Conservation (phyloP, 2,797 vertebrate genomes). For the Gila robusta region DNA sequence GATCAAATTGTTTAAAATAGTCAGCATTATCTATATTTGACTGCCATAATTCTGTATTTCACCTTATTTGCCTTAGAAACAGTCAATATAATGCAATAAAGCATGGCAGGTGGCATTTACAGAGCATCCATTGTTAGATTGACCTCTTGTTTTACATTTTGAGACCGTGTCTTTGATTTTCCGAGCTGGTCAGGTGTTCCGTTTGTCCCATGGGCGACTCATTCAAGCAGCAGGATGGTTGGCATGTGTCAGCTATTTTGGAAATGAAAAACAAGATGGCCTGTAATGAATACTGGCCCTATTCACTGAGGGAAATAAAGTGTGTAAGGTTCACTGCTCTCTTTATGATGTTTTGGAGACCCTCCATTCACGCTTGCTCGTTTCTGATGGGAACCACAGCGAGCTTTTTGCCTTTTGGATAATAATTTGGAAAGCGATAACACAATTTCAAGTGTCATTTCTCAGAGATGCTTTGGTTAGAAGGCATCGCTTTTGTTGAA, state of each 20-base stretch:
- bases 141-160: conserved; percentile 17
- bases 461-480: not conserved
- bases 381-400: conserved; percentile 6
- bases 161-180: conserved; percentile 24
- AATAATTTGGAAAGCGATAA: conserved; percentile 7
- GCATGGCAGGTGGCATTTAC: not conserved
- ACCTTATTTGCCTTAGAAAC: not conserved
- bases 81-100: not conserved
- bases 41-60: not conserved
- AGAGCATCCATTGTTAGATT: not conserved
- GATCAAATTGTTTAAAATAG: not conserved
- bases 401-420: not conserved
- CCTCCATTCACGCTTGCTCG: conserved; percentile 17
- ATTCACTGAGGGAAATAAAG: conserved; percentile 35
- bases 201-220: conserved; percentile 54
- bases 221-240: conserved; percentile 59
- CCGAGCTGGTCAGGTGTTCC: conserved; percentile 60
- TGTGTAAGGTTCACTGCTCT: conserved; percentile 44
- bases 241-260: conserved; percentile 65
- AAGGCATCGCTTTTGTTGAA: not conserved
- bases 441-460: not conserved
- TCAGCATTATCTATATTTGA: not conserved
- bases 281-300: conserved; percentile 47
- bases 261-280: conserved; percentile 54
- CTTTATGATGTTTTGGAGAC: conserved; percentile 41